Percentiles rank a stretch among this genome's conserved stretches.
Conservation (phyloP, 2,797 vertebrate genomes). For the Nannoperca obscura region DNA sequence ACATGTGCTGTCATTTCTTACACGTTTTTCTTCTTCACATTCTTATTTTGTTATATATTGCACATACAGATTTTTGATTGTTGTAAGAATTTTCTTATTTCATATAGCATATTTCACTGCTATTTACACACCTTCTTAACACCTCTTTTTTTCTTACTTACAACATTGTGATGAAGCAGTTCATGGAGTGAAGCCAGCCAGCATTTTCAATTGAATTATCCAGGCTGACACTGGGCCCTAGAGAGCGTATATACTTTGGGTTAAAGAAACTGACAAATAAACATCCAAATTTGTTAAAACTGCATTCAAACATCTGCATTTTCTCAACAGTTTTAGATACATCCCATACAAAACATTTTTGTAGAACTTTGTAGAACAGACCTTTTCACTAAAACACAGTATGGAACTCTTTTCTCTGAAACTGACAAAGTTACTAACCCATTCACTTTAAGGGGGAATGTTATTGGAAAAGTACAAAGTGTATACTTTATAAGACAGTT, state of each 20-base stretch:
- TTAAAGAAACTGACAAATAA: neutral
- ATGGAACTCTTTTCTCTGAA: neutral
- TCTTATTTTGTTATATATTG: neutral
- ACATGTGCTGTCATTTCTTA: neutral
- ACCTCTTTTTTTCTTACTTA: conserved; percentile 7
- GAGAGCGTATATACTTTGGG: neutral
- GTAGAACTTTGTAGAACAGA: too few species aligned
- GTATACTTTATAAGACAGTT: neutral
- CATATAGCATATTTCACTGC: neutral
- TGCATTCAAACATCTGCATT: neutral
- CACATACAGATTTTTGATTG: neutral
- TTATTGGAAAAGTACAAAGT: conserved; percentile 25
- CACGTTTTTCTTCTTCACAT: neutral
- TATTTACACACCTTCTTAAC: conserved; percentile 11
- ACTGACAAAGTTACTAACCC: neutral
- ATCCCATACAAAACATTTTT: too few species aligned
- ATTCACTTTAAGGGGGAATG: neutral
- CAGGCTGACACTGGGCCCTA: neutral
- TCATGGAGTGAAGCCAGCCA: conserved; percentile 6
- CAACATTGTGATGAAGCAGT: conserved; percentile 8
- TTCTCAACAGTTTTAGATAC: neutral
- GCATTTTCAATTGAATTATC: conserved; percentile 5
- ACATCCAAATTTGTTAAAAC: neutral
- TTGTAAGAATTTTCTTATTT: neutral
- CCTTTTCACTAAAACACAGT: neutral